Base-by-base conservation (phyloP, 2,888 invertebrate species). In the Pterostichus madidus region DNA sequence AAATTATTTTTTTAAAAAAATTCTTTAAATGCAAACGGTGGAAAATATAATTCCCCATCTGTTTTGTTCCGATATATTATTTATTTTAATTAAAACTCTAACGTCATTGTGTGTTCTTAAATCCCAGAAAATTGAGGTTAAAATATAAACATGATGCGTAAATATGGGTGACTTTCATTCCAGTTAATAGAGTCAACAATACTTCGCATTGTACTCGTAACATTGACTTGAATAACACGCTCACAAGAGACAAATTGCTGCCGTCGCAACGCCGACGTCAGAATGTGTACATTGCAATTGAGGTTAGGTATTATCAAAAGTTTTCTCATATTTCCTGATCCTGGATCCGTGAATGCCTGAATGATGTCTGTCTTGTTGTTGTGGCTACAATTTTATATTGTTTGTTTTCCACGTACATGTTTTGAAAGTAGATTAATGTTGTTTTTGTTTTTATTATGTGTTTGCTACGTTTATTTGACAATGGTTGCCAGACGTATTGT, bases 151-250 rank as follows among this genome's bases (percentile, higher is more conserved):
- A 17, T 52, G 5, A n/a, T 13, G 52, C 52, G 52, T n/a, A 52
- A 13, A 52, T n/a, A 52, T 13, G 13, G 39, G 52, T 52, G 52
- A 52, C 11, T 46, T 4, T 11, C 4, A 46, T 52, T 52, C 13
- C 13, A 15, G 68, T 71, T 71, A 71, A 71, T 71, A 71, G 68
- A 71, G 44, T 44, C 68, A 71, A 71, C 68, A 71, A 71, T 13
- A 17, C 6, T 11, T 24, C 24, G 49, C 10, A 49, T 24, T 56
- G 56, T 53, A 39, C 15, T 8, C 44, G 5, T 64, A 44, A 71
- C 44, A 15, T 71, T 71, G 39, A 13, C 44, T 71, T 71, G 68
- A 71, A 71, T 71, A 71, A 71, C 46, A 71, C 13, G 15, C 17
- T 32, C 8, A 71, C 68, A 46, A 10, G 39, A 24, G 68, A 71